These are phyloP conservation scores for Phrixothrix hirtus DNA, from an alignment of 2,888 invertebrate species.

Conservation along the genomic window DNA sequence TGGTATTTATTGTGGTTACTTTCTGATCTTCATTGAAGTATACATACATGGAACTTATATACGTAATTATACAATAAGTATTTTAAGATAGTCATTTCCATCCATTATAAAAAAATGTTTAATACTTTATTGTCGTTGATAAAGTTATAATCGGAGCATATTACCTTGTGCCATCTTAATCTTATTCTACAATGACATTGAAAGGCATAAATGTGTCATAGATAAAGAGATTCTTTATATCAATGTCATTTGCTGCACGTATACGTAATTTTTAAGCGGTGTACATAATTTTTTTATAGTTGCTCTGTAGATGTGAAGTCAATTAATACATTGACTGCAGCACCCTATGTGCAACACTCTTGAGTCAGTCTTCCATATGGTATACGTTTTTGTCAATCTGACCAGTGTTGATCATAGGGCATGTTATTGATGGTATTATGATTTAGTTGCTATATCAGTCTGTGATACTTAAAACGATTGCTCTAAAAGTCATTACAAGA, in stretches of 20 bases:
- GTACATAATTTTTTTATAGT: slow-evolving; percentile 48
- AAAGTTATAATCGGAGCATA: slow-evolving; percentile 27
- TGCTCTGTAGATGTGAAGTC: slow-evolving; percentile 36
- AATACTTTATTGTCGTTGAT: slow-evolving; percentile 28
- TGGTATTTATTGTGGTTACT: slow-evolving; percentile 8
- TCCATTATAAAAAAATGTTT: slow-evolving; percentile 27
- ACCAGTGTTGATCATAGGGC: slow-evolving; percentile 5
- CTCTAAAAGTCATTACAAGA: slow-evolving; percentile 49
- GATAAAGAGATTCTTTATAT: slow-evolving; percentile 12
- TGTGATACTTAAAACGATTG: slow-evolving; percentile 56
- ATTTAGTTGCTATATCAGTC: slow-evolving; percentile 57
- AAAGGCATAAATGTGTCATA: slow-evolving; percentile 9
- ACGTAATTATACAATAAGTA: slow-evolving; percentile 48
- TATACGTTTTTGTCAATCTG: too few relatives aligned
- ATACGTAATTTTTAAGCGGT: slow-evolving; percentile 44
- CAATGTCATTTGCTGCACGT: slow-evolving; percentile 36
- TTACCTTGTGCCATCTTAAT: slow-evolving; percentile 35
- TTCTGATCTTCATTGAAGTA: slow-evolving; percentile 40
- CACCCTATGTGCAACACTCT: slow-evolving; percentile 12
- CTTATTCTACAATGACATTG: slow-evolving; percentile 32
- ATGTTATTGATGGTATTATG: slow-evolving; percentile 33
- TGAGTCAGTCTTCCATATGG: too few relatives aligned
- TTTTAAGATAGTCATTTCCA: slow-evolving; percentile 34
- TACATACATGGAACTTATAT: slow-evolving; percentile 54
- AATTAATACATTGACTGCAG: slow-evolving; percentile 31